Evolutionary conservation across 2,113 vertebrate genomes (phyloP).

Genomic region (Brachypteracias leptosomus): DNA sequence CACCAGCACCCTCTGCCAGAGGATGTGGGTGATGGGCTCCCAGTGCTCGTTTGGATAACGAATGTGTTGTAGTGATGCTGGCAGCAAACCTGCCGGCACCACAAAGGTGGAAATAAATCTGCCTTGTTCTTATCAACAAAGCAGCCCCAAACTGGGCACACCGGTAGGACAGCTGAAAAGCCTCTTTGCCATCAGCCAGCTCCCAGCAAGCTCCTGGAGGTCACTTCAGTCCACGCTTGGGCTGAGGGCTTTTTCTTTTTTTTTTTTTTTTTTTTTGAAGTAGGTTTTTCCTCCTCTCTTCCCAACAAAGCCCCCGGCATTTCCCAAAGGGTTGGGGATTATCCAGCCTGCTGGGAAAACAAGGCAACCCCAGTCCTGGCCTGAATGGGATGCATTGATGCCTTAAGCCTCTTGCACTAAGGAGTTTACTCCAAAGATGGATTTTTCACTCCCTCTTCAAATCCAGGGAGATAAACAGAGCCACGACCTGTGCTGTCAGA

Average conservation of each 20-base stretch:
- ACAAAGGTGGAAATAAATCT: background rate
- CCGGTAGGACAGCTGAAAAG: background rate
- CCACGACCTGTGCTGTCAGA: rapidly evolving
- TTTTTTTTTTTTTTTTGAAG: background rate
- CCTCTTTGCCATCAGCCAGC: background rate
- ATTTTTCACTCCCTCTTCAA: background rate
- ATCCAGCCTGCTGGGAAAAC: background rate
- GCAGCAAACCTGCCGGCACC: rapidly evolving
- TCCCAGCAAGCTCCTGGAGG: background rate
- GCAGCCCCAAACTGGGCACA: background rate
- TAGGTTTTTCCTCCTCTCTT: background rate
- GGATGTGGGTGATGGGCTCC: rapidly evolving
- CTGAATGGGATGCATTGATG: constrained; percentile 37
- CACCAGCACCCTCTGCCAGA: rapidly evolving
- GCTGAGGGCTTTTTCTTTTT: background rate
- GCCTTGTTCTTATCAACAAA: background rate
- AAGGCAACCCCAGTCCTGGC: background rate
- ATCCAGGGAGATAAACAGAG: background rate
- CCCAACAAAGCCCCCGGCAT: background rate
- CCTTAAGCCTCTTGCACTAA: constrained; percentile 44
- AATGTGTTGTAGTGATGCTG: rapidly evolving
- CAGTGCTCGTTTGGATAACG: rapidly evolving
- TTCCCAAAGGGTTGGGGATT: background rate
- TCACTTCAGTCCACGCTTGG: background rate
- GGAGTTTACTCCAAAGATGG: background rate